Evolutionary conservation across 2,888 invertebrate genomes (phyloP), one percentile per base, ranked within the genome.

Genomic region (Zaprionus lineosus): DNA sequence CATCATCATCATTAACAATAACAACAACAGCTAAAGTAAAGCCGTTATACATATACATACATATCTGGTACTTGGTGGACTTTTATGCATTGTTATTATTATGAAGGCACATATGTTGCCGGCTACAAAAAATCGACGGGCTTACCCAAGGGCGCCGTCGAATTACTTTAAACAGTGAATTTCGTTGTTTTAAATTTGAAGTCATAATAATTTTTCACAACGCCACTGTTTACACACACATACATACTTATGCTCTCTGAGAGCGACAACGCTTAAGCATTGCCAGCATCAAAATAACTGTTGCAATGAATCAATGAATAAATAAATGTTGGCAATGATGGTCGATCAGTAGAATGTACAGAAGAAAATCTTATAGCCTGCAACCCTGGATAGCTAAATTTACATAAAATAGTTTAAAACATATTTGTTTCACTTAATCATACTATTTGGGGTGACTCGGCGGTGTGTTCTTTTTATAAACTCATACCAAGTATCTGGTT

Each of bases 271-370:
- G 18, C 7, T 14, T n/a, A 19, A 44, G 74, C 39, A 15, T 62
- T 78, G 84, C 84, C 77, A 84, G 58, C 40, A 39, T 5, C 0
- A 61, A 61, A 9, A 7, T 7, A 19, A n/a, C 19, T 16, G 21
- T 15, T 37, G 14, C 41, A 64, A 31, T 53, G 57, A 71, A 53
- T 56, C 15, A 33, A 4, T 37, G 36, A 12, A 15, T 8, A 62
- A 55, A 41, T 59, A 37, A 3, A n/a, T n/a, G 28, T 39, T 63
- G 81, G 64, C 68, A 79, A 57, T 34, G 44, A 37, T 41, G 5
- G 56, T 41, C 24, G 83, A 75, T 83, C 72, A 19, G 29, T 43
- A 24, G 7, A n/a, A 28, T 3, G 14, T 24, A 26, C 9, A 8
- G n/a, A 18, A 19, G 14, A 15, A 64, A 16, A 34, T n/a, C 1